Percentiles rank a stretch among this genome's conserved stretches.
These are phyloP conservation scores for Pterostichus madidus DNA, from an alignment of 2,888 invertebrate species.

Conservation along the genomic window DNA sequence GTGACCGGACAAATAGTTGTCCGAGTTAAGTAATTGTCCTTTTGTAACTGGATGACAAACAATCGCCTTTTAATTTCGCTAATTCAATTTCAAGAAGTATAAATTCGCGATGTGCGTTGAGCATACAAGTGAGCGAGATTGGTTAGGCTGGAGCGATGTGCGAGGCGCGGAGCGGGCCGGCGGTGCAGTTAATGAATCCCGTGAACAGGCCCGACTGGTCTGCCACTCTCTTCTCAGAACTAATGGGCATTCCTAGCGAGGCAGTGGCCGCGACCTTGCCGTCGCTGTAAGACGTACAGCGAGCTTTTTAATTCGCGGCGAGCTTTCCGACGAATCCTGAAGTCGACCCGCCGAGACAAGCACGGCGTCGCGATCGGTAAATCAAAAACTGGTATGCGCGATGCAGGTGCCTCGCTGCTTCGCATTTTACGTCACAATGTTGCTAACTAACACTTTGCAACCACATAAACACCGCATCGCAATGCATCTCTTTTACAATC, in stretches of 20 bases:
- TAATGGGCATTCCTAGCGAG: slow-evolving; percentile 75
- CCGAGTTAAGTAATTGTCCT: slow-evolving; percentile 49
- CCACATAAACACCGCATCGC: no score
- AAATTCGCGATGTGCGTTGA: slow-evolving; percentile 36
- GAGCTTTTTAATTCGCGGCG: slow-evolving; percentile 60
- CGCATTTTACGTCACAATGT: slow-evolving; percentile 28
- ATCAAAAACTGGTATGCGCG: slow-evolving; percentile 52
- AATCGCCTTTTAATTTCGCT: slow-evolving; percentile 62
- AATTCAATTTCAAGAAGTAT: slow-evolving; percentile 60
- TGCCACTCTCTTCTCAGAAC: slow-evolving; percentile 69
- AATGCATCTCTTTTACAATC: not conserved
- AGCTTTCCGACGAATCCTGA: slow-evolving; percentile 52
- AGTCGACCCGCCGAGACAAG: slow-evolving; percentile 29
- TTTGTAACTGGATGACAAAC: slow-evolving; percentile 39
- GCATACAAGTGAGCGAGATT: slow-evolving; percentile 37
- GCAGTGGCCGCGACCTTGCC: slow-evolving; percentile 74
- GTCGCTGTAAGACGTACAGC: slow-evolving; percentile 40
- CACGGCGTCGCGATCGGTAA: slow-evolving; percentile 29
- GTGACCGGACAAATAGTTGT: slow-evolving; percentile 37
- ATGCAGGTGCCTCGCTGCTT: slow-evolving; percentile 27
- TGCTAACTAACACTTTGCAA: slow-evolving; percentile 26
- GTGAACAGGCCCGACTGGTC: slow-evolving; percentile 75
- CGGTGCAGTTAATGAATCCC: slow-evolving; percentile 73
- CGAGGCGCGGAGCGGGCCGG: slow-evolving; percentile 8
- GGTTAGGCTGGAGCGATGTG: not conserved